Base-by-base conservation (phyloP, 2,888 invertebrate genomes). In the Timandra comae region DNA sequence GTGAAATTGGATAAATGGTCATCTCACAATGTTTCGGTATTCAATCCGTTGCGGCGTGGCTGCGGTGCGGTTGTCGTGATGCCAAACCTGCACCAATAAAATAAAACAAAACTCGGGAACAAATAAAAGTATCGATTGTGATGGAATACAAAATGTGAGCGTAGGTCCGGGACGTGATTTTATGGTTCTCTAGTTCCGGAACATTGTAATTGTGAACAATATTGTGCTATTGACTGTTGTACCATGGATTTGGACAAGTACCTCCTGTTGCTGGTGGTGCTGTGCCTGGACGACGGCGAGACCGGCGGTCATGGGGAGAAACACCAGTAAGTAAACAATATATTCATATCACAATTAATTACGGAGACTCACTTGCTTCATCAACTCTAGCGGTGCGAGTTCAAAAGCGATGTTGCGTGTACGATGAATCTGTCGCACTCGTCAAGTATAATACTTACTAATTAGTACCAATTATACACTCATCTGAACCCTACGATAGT, bases 1-100 rank as follows among this genome's bases (percentile, higher is more conserved):
- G 81, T 74, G 85, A 82, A 86, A 85, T 82, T 80, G 71, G 79
- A 84, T 86, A 86, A 86, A 86, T 81, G 81, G 79, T 76, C 75
- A 79, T 74, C 74, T 76, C 75, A 63, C 65, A 54, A 72, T 73
- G 73, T 76, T 69, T 64, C 62, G 61, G 71, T 68, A 68, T 68
- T 81, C 85, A 81, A 84, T 75, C 70, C 59, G 49, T 63, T 52
- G 66, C 53, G 57, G 70, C 44, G 54, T 52, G 58, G 66, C 63
- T 56, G 52, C 66, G 48, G 74, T 58, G 68, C 65, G 63, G 70
- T 56, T 49, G 56, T 60, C 42, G 68, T 57, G 52, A 61, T 64
- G 61, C 52, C 52, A 56, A 52, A 51, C 43, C 43, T 45, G 57
- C 49, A 52, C 52, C 33, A 56, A 49, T 61, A 46, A 62, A 63